Evolutionary conservation across 2,113 vertebrate genomes (phyloP).

Genomic region (Odobenus rosmarus): DNA sequence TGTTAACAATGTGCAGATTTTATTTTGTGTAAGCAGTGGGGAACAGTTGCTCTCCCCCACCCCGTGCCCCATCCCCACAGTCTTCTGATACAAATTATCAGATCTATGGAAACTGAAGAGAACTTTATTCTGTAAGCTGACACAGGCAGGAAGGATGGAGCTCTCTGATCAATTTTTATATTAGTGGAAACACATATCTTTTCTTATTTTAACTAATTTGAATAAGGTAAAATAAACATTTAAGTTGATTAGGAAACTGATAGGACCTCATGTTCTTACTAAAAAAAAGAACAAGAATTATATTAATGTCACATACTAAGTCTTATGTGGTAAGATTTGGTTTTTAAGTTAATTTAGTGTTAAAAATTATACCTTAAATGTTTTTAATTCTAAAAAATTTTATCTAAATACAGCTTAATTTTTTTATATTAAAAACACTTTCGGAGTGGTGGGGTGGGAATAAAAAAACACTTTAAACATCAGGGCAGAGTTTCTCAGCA

Average conservation of each 20-base stretch:
- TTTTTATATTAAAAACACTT: neutral
- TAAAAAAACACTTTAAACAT: neutral
- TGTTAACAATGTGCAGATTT: neutral
- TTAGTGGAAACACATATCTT: neutral
- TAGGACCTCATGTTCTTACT: neutral
- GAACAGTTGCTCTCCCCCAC: neutral
- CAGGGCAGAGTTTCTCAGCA: neutral
- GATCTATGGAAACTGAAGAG: neutral
- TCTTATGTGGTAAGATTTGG: neutral
- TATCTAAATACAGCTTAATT: neutral
- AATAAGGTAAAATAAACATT: neutral
- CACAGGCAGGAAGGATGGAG: neutral
- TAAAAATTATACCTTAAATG: neutral
- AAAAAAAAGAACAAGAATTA: neutral
- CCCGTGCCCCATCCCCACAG: fast-evolving
- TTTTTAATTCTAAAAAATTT: neutral
- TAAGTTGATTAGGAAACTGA: neutral
- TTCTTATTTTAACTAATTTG: neutral
- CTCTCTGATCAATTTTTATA: neutral
- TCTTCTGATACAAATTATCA: neutral
- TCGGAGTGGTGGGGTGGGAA: neutral
- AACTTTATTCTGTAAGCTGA: no score
- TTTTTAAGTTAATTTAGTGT: neutral
- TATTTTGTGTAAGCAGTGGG: neutral
- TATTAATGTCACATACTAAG: neutral